phyloP scores from a whole-genome alignment of 2,888 invertebrate genomes.

The Cosmopolites sordidus region DNA sequence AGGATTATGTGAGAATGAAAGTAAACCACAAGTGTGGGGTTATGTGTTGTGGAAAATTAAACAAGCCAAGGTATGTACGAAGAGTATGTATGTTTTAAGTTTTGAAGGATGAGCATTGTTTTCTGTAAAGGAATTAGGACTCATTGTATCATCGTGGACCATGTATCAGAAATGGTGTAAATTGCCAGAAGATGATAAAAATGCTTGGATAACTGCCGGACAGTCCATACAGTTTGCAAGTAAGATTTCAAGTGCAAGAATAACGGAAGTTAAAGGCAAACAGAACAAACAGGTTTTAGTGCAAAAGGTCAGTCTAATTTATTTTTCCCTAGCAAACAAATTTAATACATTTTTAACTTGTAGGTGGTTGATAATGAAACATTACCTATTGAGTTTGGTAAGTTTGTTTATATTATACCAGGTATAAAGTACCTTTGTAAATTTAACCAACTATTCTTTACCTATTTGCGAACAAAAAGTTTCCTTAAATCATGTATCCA shows the following conservation, averaged over 20 bases:
- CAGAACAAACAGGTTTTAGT: slow-evolving; percentile 26
- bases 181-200: slow-evolving; percentile 67
- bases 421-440: too few species aligned
- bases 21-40: slow-evolving; percentile 81
- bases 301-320: slow-evolving; percentile 22
- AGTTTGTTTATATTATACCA: neutral
- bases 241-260: slow-evolving; percentile 64
- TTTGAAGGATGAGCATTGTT: neutral
- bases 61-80: slow-evolving; percentile 44
- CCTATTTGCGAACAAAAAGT: too few species aligned
- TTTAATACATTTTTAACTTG: neutral
- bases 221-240: slow-evolving; percentile 69
- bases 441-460: too few species aligned
- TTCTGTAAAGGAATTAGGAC: slow-evolving; percentile 48
- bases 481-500: too few species aligned
- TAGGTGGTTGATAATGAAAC: slow-evolving; percentile 8
- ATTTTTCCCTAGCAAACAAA: neutral
- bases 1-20: slow-evolving; percentile 63
- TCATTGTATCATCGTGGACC: slow-evolving; percentile 75
- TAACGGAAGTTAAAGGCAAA: slow-evolving; percentile 51
- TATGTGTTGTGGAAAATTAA: slow-evolving; percentile 76
- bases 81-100: neutral
- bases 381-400: slow-evolving; percentile 20
- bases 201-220: slow-evolving; percentile 78
- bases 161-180: slow-evolving; percentile 81